Conservation (phyloP, 37 sponge, comb jelly and placozoan species). For the Beroe ovata region DNA sequence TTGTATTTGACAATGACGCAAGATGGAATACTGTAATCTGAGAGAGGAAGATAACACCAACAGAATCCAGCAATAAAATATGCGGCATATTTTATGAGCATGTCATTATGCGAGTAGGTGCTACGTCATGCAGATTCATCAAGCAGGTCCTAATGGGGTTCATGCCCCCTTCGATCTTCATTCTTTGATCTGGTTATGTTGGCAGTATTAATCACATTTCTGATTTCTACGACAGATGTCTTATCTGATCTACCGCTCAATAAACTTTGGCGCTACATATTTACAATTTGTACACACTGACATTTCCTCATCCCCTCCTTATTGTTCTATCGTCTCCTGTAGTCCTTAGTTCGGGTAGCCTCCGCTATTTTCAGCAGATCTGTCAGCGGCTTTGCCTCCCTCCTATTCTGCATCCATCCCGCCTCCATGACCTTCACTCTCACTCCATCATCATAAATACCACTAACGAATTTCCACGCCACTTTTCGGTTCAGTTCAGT, state of each 20-base stretch:
- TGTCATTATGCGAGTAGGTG: no score
- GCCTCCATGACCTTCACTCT: not conserved
- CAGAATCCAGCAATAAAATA: not conserved
- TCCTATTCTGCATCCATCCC: not conserved
- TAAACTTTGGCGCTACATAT: no score
- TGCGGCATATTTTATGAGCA: not conserved
- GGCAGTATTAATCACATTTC: no score
- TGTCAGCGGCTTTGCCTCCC: conserved; percentile 34
- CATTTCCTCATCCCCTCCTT: no score
- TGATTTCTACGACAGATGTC: no score
- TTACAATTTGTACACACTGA: no score
- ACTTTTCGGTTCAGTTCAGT: not conserved
- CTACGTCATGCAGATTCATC: no score
- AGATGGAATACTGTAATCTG: not conserved
- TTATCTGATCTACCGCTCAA: no score
- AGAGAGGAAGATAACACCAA: not conserved
- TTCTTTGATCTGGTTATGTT: no score
- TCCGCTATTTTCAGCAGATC: conserved; percentile 29
- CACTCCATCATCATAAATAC: not conserved
- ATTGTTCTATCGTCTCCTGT: not conserved
- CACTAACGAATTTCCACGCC: conserved; percentile 20
- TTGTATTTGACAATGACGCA: no score
- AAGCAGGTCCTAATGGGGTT: no score
- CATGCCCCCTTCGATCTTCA: no score
- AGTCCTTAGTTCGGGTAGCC: not conserved